Evolutionary conservation across 2,888 invertebrate species (phyloP).

Genomic region (Cordilura impudica): DNA sequence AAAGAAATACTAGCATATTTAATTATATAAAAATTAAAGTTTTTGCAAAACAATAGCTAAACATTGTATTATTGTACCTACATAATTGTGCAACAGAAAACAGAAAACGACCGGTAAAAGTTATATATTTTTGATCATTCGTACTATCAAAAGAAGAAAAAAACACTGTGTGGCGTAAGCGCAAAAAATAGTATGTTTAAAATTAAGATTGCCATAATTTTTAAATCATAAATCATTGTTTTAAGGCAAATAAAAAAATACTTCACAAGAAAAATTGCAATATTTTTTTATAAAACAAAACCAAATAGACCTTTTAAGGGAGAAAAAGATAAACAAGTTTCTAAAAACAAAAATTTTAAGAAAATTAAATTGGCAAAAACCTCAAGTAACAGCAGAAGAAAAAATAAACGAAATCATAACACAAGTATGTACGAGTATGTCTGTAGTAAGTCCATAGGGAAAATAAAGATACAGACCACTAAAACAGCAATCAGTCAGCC

Average conservation of each 20-base stretch:
- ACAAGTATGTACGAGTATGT: no score
- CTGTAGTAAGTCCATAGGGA: constrained; percentile 29
- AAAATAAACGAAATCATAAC: constrained; percentile 1
- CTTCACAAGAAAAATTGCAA: constrained; percentile 29
- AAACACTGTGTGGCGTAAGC: no score
- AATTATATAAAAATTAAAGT: no score
- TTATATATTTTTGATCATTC: no score
- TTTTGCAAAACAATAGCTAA: no score
- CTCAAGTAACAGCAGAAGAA: constrained; percentile 2
- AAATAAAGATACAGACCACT: constrained; percentile 20
- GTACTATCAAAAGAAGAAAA: no score
- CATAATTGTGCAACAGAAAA: no score
- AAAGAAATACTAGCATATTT: no score
- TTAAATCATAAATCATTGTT: constrained; percentile 59
- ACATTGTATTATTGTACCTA: no score
- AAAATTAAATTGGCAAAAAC: constrained; percentile 49
- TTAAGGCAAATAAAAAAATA: constrained; percentile 38
- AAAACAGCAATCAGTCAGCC: constrained; percentile 29
- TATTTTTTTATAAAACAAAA: constrained; percentile 11
- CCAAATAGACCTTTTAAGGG: constrained; percentile 21
- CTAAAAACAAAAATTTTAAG: constrained; percentile 29
- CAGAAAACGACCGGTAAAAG: no score
- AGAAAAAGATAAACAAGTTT: constrained; percentile 44
- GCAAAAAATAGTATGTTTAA: constrained; percentile 20
- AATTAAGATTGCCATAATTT: constrained; percentile 60